Evolutionary conservation across 1,140 invertebrate genomes (phyloP), one percentile per base, ranked within the genome.

Genomic region (Ladona fulva): DNA sequence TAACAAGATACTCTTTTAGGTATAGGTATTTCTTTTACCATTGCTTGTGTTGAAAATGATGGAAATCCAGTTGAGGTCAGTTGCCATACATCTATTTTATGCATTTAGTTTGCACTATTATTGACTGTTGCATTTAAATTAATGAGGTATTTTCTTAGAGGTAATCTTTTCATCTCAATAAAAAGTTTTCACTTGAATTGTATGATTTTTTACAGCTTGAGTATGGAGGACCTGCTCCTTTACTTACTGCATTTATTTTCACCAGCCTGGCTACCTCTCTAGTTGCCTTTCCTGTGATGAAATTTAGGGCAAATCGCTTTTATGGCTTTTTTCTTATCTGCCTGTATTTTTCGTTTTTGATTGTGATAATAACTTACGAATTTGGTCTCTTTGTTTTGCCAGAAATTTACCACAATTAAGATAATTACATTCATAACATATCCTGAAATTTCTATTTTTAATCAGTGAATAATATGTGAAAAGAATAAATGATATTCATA

Each of bases 11-110:
- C 74, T 5, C 74, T 80, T 29, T 75, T 80, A 74, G 79, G 79
- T 0, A 77, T 80, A 16, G 79, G 79, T 14, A 78, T 80, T 52
- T 80, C 79, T 1, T 80, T 80, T 73, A 75, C 78, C 3, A 75
- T 80, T 8, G 75, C 78, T 10, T 75, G 42, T 22, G 42, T 74
- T 22, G 16, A 52, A 42, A 78, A 25, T 74, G 77, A 25, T 19
- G 25, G 59, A 29, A 29, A 78, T 42, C 52, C 16, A 37, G 22
- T 78, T 19, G 14, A 22, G 22, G 77, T 74, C 16, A 78, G 77
- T 78, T 24, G n/a, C n/a, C n/a, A n/a, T n/a, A n/a, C n/a, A n/a
- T n/a, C n/a, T 77, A 24, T 77, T 8, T 37, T 5, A 8, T 5
- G 8, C 8, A 37, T 37, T 5, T 8, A 37, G 29, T 37, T 1